Conservation (phyloP, 2,113 vertebrate species). For the Vombatus ursinus region DNA sequence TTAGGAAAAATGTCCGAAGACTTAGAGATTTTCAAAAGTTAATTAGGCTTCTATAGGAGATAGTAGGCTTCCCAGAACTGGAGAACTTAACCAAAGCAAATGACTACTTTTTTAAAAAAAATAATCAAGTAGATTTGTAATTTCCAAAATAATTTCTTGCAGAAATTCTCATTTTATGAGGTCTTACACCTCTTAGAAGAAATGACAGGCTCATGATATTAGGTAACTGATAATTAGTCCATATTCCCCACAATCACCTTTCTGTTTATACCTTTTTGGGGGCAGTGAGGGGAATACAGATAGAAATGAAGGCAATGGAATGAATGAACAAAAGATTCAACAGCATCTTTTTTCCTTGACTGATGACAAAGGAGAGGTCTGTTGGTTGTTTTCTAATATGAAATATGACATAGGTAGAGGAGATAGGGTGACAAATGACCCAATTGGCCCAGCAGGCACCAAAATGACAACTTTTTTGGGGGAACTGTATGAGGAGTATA, state of each 20-base stretch:
- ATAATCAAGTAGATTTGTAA: constrained; percentile 73
- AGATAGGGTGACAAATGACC: constrained; percentile 71
- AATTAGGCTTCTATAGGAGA: no score
- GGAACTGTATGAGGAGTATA: no score
- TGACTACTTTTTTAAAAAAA: no score
- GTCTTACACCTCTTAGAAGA: constrained; percentile 67
- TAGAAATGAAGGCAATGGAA: constrained; percentile 43
- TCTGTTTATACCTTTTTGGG: not conserved
- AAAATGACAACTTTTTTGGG: not conserved
- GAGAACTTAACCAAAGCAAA: no score
- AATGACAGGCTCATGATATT: constrained; percentile 50
- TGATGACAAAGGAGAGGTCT: constrained; percentile 60
- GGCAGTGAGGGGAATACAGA: not conserved
- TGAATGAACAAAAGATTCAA: constrained; percentile 61
- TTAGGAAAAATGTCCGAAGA: no score
- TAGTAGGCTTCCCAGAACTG: no score
- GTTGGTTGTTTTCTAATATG: constrained; percentile 65
- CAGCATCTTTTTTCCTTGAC: constrained; percentile 41
- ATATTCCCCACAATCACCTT: not conserved
- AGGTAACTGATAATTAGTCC: constrained; percentile 48
- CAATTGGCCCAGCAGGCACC: constrained; percentile 76
- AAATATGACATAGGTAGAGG: constrained; percentile 75
- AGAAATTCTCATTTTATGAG: constrained; percentile 73
- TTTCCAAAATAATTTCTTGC: constrained; percentile 59
- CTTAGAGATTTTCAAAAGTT: no score